These are phyloP conservation scores for Camponotus floridanus DNA, from an alignment of 1,140 invertebrate species.

Conservation along the genomic window DNA sequence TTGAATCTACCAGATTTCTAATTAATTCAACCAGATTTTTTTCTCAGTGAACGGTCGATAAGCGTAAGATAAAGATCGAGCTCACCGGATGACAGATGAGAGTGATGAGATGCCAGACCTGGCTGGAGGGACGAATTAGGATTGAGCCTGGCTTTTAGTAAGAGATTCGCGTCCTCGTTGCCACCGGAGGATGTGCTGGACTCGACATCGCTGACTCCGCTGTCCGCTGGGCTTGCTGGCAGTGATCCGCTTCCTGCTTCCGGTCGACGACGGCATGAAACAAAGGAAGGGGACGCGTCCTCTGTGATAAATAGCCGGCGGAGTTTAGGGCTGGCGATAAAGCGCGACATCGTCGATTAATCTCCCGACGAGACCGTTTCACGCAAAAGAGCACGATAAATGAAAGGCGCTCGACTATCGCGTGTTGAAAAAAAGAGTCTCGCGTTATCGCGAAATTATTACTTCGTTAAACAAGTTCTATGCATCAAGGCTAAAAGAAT, in stretches of 20 bases:
- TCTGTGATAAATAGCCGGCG: slow-evolving; percentile 43
- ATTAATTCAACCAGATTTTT: no score
- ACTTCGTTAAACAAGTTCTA: not conserved
- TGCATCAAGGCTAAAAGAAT: not conserved
- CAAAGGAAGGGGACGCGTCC: slow-evolving; percentile 43
- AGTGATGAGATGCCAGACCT: slow-evolving; percentile 83
- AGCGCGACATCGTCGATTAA: slow-evolving; percentile 45
- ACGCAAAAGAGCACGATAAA: slow-evolving; percentile 34
- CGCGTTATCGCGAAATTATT: slow-evolving; percentile 5
- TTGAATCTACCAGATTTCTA: no score
- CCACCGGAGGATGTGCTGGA: slow-evolving; percentile 95
- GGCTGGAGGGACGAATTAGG: slow-evolving; percentile 85
- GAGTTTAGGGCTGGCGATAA: slow-evolving; percentile 48
- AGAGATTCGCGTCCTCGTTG: slow-evolving; percentile 93
- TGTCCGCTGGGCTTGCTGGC: slow-evolving; percentile 98
- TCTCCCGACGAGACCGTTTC: slow-evolving; percentile 33
- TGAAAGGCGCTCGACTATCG: not conserved
- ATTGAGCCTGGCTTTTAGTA: slow-evolving; percentile 93
- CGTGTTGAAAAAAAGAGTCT: not conserved
- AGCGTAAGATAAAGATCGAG: slow-evolving; percentile 29
- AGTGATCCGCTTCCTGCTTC: slow-evolving; percentile 91
- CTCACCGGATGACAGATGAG: slow-evolving; percentile 85
- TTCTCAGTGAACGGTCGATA: not conserved
- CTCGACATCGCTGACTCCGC: slow-evolving; percentile 98
- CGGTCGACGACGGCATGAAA: slow-evolving; percentile 46